Evolutionary conservation across 2,888 invertebrate genomes (phyloP).

Genomic region (Pasiphila rectangulata): DNA sequence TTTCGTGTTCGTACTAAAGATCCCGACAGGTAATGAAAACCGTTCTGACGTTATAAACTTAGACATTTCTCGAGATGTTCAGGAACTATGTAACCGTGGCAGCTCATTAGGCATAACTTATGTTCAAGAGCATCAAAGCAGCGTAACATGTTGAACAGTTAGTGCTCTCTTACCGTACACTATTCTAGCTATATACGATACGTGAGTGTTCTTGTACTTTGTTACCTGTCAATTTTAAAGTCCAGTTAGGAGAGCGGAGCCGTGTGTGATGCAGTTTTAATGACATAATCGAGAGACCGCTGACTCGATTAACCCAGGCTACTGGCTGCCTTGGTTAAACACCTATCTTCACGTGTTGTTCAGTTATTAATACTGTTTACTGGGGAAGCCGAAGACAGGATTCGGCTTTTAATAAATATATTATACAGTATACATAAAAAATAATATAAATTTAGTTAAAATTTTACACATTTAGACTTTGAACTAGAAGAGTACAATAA

Average conservation of each 20-base stretch:
- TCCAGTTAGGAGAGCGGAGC: conserved; percentile 63
- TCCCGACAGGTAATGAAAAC: no score
- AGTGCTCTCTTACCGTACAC: not conserved
- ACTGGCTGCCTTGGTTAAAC: conserved; percentile 53
- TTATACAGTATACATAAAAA: no score
- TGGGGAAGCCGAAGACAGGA: not conserved
- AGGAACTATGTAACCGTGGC: no score
- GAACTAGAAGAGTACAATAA: no score
- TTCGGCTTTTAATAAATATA: no score
- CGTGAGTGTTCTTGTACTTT: conserved; percentile 21
- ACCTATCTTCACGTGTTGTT: conserved; percentile 58
- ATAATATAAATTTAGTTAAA: no score
- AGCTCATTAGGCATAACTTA: no score
- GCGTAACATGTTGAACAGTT: conserved; percentile 4
- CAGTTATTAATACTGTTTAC: conserved; percentile 35
- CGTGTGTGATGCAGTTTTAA: conserved; percentile 73
- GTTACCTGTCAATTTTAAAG: conserved; percentile 47
- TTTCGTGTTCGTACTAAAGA: no score
- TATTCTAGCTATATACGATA: conserved; percentile 5
- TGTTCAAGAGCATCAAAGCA: conserved; percentile 2
- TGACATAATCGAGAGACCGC: conserved; percentile 74
- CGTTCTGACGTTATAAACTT: no score
- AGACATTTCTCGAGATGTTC: no score
- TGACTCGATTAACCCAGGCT: conserved; percentile 69
- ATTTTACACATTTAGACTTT: no score